Evolutionary conservation across 2,888 invertebrate genomes (phyloP).

Genomic region (Epinotia nisella): DNA sequence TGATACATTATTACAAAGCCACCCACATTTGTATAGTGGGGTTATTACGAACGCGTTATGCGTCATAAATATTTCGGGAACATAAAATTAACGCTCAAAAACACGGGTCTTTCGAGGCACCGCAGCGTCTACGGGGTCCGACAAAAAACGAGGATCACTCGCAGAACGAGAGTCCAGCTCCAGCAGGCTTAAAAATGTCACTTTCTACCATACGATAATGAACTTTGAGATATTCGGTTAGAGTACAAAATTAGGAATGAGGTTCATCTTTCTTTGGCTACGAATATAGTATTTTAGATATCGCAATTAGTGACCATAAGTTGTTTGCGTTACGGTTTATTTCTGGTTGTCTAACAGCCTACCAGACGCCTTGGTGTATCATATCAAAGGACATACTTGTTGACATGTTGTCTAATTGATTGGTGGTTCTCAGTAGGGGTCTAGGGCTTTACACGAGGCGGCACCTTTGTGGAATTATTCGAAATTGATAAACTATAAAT

Average conservation of each 20-base stretch:
- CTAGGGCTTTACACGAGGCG: constrained; percentile 75
- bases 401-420: constrained; percentile 85
- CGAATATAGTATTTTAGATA: constrained; percentile 55
- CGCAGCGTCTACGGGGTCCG: constrained; percentile 78
- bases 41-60: constrained; percentile 82
- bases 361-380: constrained; percentile 61
- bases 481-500: constrained; percentile 83
- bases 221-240: constrained; percentile 48
- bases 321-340: constrained; percentile 71
- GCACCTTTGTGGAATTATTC: constrained; percentile 81
- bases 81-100: constrained; percentile 85
- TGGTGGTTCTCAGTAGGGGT: constrained; percentile 82
- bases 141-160: constrained; percentile 79
- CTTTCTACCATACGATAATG: constrained; percentile 44
- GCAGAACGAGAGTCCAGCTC: constrained; percentile 70
- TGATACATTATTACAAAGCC: constrained; percentile 78
- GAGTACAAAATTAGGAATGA: constrained; percentile 53
- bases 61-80: constrained; percentile 84
- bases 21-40: constrained; percentile 83
- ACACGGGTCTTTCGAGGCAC: constrained; percentile 81
- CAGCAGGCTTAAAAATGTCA: constrained; percentile 59
- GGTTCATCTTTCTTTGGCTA: constrained; percentile 51
- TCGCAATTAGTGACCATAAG: constrained; percentile 66
- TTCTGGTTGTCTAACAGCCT: constrained; percentile 60
- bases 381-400: constrained; percentile 83